A percentile compares a stretch with the other conserved stretches of the same genome.
Evolutionary conservation across 1,140 invertebrate genomes (phyloP).

Genomic region (Trichonephila clavipes): DNA sequence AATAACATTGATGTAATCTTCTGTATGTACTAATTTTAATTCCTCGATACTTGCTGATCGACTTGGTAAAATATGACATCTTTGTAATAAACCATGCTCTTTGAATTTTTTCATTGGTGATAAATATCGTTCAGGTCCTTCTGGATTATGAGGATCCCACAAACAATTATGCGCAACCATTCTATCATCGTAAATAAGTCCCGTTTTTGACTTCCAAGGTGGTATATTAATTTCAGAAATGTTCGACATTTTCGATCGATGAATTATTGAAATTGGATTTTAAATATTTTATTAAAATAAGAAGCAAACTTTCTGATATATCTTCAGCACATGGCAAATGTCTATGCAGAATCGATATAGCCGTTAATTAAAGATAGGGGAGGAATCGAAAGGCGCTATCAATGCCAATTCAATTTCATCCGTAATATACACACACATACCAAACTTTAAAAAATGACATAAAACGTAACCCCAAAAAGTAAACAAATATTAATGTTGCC

Average conservation of each 20-base stretch:
- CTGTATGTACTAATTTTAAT: constrained; percentile 85
- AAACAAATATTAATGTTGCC: no score
- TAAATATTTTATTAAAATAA: neutral
- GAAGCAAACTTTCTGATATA: neutral
- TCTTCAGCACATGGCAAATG: neutral
- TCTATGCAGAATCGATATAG: no score
- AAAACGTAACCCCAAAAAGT: no score
- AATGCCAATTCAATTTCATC: no score
- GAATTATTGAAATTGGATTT: neutral
- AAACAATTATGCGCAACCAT: constrained; percentile 90
- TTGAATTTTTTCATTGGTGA: constrained; percentile 88
- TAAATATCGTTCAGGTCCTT: constrained; percentile 89
- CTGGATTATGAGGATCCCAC: constrained; percentile 92
- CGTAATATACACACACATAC: no score
- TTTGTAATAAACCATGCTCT: constrained; percentile 86
- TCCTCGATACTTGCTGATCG: constrained; percentile 87
- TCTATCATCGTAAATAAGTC: constrained; percentile 88
- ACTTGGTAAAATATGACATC: constrained; percentile 83
- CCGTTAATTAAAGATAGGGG: no score
- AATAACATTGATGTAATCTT: constrained; percentile 85
- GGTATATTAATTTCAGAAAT: neutral
- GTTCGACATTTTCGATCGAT: neutral
- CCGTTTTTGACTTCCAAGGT: constrained; percentile 83
- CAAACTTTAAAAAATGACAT: no score
- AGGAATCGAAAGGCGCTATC: no score